Conservation (phyloP, 2,888 invertebrate species). For the Hypselothyrea guttata region DNA sequence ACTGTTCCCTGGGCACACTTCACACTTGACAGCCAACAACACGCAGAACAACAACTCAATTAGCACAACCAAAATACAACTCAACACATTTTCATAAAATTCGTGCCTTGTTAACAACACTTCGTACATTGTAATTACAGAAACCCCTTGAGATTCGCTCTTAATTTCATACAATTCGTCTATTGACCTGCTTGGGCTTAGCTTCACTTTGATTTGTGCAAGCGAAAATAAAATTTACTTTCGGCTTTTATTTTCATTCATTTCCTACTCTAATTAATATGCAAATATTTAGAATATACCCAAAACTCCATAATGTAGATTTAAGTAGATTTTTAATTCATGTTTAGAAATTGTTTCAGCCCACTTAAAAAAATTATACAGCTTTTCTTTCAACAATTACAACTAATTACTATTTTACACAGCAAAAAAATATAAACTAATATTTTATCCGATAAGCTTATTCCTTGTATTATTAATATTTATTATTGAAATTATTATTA, state of each 20-base stretch:
- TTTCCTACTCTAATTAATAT: slow-evolving; percentile 31
- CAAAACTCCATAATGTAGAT: background rate
- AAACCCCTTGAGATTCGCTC: slow-evolving; percentile 9
- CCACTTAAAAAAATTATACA: no score
- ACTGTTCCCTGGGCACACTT: background rate
- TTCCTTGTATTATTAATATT: no score
- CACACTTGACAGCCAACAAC: slow-evolving; percentile 36
- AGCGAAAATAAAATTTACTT: slow-evolving; percentile 18
- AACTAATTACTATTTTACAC: no score
- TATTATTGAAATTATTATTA: no score
- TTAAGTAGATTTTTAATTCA: no score
- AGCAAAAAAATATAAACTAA: no score
- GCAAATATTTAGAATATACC: slow-evolving; percentile 53
- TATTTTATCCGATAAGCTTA: no score
- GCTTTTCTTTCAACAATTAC: no score
- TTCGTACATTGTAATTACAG: slow-evolving; percentile 12
- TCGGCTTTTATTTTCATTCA: no score
- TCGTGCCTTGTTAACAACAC: slow-evolving; percentile 3
- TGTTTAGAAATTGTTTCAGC: no score
- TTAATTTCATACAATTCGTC: background rate
- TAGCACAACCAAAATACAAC: slow-evolving; percentile 38
- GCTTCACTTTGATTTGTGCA: background rate
- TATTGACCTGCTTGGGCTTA: background rate
- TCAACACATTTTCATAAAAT: slow-evolving; percentile 16
- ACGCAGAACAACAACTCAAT: slow-evolving; percentile 60